Conservation (phyloP, 2,888 invertebrate genomes). For the Lissonota sp. region DNA sequence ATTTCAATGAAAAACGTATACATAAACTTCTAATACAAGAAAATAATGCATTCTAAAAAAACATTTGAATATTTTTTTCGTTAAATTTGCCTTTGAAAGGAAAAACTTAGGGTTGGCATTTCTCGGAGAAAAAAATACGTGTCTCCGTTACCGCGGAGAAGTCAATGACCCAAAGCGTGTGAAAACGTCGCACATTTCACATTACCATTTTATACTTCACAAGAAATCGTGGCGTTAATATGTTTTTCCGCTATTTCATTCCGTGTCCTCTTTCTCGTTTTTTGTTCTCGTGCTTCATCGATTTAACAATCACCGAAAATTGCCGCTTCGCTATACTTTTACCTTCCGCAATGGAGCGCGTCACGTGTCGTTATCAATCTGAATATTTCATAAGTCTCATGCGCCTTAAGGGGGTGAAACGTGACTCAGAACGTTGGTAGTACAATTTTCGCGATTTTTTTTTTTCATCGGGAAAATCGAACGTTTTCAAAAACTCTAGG, state of each 20-base stretch:
- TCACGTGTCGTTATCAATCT: constrained; percentile 1
- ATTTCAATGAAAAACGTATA: no score
- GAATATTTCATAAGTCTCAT: no score
- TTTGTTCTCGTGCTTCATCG: constrained; percentile 37
- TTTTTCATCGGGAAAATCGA: no score
- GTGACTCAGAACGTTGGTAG: no score
- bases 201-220: not conserved
- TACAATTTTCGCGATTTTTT: no score
- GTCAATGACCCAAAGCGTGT: not conserved
- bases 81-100: no score
- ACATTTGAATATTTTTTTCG: no score
- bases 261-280: constrained; percentile 27
- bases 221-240: constrained; percentile 21
- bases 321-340: constrained; percentile 31
- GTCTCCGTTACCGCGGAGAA: not conserved
- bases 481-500: no score
- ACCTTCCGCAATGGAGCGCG: constrained; percentile 13
- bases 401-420: no score
- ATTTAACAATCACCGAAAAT: constrained; percentile 61
- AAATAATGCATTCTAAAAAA: no score
- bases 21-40: no score
- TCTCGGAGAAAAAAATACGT: not conserved
- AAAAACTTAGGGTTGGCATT: not conserved
- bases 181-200: not conserved
- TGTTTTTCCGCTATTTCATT: constrained; percentile 4